phyloP scores from a whole-genome alignment of 2,113 vertebrate genomes.

The Anser brachyrhynchus region DNA sequence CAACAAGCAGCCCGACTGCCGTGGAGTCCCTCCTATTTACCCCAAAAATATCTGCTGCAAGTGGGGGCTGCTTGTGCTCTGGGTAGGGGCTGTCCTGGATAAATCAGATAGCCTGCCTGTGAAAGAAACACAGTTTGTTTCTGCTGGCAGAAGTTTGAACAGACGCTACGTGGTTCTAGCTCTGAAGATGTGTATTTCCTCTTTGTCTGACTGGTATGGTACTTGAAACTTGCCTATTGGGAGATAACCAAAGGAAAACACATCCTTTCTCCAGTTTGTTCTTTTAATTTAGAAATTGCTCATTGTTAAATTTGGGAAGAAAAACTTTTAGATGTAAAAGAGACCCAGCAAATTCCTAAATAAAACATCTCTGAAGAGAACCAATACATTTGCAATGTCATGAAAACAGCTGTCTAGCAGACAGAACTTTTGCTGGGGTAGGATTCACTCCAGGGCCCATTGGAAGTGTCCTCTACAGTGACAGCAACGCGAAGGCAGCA shows the following conservation, averaged over 20 bases:
- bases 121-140: neutral
- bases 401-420: neutral
- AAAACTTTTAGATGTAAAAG: neutral
- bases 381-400: neutral
- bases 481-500: neutral
- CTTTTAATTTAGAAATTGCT: neutral
- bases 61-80: neutral
- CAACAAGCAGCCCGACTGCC: neutral
- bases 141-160: neutral
- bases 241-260: neutral
- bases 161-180: neutral
- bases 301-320: neutral
- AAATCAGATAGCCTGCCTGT: neutral
- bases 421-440: neutral
- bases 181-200: slow-evolving; percentile 10
- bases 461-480: neutral
- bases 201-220: neutral
- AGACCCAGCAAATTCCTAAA: neutral
- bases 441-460: neutral
- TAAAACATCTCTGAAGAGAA: neutral
- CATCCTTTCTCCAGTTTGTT: neutral
- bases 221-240: neutral
- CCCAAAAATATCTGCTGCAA: neutral
- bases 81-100: neutral
- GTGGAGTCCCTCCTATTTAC: neutral